phyloP scores from a whole-genome alignment of 2,888 invertebrate genomes.

The Emmelina monodactyla region DNA sequence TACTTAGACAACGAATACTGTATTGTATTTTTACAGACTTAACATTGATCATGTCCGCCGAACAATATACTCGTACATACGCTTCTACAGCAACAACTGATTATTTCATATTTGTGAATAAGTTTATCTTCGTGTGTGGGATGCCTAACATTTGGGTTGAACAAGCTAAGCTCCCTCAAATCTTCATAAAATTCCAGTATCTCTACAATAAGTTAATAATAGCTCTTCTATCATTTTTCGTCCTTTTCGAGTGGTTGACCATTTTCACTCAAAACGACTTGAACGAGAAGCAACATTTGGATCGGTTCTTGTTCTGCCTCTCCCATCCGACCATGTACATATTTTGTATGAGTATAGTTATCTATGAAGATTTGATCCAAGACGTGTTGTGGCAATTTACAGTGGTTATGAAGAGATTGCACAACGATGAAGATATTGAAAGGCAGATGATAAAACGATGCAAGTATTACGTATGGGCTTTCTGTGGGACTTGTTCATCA shows the following conservation, averaged over 20 bases:
- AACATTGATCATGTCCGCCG: too few species aligned
- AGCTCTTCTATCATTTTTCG: not conserved
- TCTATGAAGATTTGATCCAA: not conserved
- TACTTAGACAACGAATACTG: too few species aligned
- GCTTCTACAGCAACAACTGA: too few species aligned
- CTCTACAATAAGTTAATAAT: too few species aligned
- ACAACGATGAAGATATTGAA: constrained; percentile 15
- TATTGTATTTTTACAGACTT: too few species aligned
- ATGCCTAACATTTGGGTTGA: too few species aligned
- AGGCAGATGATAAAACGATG: constrained; percentile 11
- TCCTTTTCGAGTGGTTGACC: not conserved
- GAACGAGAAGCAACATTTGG: not conserved
- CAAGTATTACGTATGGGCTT: constrained; percentile 5
- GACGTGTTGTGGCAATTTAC: not conserved
- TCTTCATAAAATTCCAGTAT: too few species aligned
- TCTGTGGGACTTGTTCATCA: not conserved
- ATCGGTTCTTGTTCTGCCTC: not conserved
- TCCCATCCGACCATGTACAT: not conserved
- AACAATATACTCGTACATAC: too few species aligned
- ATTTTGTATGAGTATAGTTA: not conserved
- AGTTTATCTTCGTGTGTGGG: too few species aligned
- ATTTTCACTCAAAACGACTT: not conserved
- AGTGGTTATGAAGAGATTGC: constrained; percentile 10
- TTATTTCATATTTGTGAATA: too few species aligned
- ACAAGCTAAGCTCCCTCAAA: too few species aligned